Conservation (phyloP, 2,888 invertebrate genomes). For the Luperina nickerlii region DNA sequence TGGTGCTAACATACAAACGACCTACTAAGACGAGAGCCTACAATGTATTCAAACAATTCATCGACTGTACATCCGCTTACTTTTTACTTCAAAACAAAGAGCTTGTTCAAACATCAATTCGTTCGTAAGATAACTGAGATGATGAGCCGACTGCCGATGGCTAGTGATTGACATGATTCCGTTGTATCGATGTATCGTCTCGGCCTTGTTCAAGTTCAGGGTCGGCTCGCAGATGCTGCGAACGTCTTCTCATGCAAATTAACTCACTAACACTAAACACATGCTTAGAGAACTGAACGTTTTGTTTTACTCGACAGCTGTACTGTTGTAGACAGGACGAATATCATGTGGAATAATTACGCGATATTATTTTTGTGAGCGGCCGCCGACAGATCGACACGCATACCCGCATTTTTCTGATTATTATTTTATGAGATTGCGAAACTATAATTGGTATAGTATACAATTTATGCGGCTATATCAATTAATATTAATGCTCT, state of each 20-base stretch:
- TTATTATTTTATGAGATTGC: constrained; percentile 44
- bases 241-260: constrained; percentile 65
- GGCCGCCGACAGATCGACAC: constrained; percentile 15
- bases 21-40: constrained; percentile 33
- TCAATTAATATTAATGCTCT: constrained; percentile 49
- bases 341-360: constrained; percentile 56
- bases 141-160: constrained; percentile 34
- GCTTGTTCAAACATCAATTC: constrained; percentile 54
- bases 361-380: constrained; percentile 40
- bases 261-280: constrained; percentile 69
- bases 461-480: constrained; percentile 41
- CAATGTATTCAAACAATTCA: constrained; percentile 64
- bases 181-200: constrained; percentile 53
- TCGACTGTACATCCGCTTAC: constrained; percentile 53
- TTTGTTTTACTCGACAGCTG: constrained; percentile 61
- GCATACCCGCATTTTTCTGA: constrained; percentile 31
- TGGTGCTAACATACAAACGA: constrained; percentile 50
- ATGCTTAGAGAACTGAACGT: constrained; percentile 50
- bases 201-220: constrained; percentile 70
- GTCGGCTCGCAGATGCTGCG: constrained; percentile 62
- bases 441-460: constrained; percentile 37
- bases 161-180: constrained; percentile 61
- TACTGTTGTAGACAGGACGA: constrained; percentile 19
- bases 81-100: constrained; percentile 62
- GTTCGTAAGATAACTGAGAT: constrained; percentile 48